phyloP scores from a whole-genome alignment of 2,113 vertebrate genomes.

The Pardalotus punctatus region DNA sequence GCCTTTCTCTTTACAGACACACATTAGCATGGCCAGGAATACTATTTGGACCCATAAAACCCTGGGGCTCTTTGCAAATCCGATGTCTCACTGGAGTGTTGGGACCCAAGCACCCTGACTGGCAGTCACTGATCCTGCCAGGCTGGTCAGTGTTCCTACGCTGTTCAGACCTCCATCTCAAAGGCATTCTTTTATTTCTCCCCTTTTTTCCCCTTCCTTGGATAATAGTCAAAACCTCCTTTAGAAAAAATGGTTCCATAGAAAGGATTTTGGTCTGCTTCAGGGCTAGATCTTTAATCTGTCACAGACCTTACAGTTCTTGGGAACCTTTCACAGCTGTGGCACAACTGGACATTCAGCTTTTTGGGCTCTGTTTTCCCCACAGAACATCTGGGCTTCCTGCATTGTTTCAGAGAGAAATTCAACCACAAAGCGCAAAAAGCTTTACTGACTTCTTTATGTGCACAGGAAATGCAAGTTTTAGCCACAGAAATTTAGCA shows the following conservation, averaged over 20 bases:
- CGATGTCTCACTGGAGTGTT: not conserved
- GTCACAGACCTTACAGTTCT: not conserved
- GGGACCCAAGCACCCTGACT: not conserved
- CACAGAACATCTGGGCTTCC: not conserved
- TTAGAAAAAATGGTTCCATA: not conserved
- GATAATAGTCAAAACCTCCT: not conserved
- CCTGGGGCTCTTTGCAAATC: not conserved
- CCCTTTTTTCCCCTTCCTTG: not conserved
- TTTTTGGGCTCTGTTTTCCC: not conserved
- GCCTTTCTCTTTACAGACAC: not conserved
- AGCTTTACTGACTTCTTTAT: conserved; percentile 23
- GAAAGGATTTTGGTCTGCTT: not conserved
- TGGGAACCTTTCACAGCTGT: not conserved
- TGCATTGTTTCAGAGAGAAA: not conserved
- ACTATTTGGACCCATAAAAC: not conserved
- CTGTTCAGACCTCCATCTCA: not conserved
- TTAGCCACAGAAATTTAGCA: not conserved
- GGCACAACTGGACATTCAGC: not conserved
- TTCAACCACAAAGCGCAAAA: not conserved
- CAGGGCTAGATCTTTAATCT: not conserved
- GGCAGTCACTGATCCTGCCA: not conserved
- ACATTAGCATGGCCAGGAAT: not conserved
- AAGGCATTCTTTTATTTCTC: not conserved
- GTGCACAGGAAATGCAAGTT: not conserved
- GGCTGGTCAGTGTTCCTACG: not conserved